phyloP scores from a whole-genome alignment of 2,888 invertebrate species.

The Molanna angustata region DNA sequence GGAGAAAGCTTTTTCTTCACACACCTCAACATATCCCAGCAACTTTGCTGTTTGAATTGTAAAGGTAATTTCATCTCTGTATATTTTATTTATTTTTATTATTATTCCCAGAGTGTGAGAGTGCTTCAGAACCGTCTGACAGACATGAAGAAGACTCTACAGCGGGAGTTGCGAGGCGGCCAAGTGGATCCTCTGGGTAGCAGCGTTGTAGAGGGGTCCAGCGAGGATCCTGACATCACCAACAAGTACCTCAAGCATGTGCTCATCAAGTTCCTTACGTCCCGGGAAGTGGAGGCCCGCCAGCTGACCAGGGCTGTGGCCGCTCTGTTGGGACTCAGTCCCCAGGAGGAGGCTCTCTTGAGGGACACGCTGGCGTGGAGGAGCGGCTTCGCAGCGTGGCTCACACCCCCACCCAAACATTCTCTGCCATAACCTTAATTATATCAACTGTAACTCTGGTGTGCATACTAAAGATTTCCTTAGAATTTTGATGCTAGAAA shows the following conservation, averaged over 20 bases:
- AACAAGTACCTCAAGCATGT: slow-evolving; percentile 85
- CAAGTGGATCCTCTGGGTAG: slow-evolving; percentile 49
- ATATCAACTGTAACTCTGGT: no score
- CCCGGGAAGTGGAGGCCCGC: slow-evolving; percentile 81
- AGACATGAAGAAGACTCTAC: slow-evolving; percentile 89
- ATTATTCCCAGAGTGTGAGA: slow-evolving; percentile 70
- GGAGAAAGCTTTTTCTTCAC: no score
- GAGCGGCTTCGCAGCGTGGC: slow-evolving; percentile 74
- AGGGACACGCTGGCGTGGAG: slow-evolving; percentile 64
- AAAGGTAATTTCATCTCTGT: no score
- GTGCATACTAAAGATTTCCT: no score
- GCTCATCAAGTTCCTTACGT: slow-evolving; percentile 87
- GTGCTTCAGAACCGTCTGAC: slow-evolving; percentile 82
- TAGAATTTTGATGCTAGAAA: no score
- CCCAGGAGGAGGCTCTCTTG: slow-evolving; percentile 83
- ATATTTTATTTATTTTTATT: neutral
- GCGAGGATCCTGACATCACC: slow-evolving; percentile 61
- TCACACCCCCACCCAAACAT: slow-evolving; percentile 42
- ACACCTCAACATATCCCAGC: no score
- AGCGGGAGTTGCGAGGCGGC: slow-evolving; percentile 68
- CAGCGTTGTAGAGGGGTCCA: slow-evolving; percentile 57
- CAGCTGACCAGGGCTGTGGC: slow-evolving; percentile 88
- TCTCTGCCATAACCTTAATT: no score
- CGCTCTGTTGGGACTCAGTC: slow-evolving; percentile 75
- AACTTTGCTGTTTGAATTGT: no score